Conservation (phyloP, 2,113 vertebrate genomes). For the Irena cyanogastra region DNA sequence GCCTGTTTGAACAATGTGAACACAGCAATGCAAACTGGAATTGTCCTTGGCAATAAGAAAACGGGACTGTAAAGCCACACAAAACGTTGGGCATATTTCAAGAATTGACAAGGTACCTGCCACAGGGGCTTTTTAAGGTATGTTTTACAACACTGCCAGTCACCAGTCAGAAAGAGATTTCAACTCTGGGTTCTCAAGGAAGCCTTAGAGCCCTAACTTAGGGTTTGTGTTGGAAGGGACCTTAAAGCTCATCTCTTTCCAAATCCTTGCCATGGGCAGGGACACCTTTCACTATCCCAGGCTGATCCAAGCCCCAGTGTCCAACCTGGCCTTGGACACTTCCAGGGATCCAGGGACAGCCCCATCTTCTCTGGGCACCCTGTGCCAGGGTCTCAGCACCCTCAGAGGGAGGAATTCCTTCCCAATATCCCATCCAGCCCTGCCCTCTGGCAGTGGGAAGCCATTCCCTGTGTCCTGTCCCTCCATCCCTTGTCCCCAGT, state of each 20-base stretch:
- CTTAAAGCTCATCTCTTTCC: fast-evolving
- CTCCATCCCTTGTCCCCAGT: background rate
- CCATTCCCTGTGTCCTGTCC: background rate
- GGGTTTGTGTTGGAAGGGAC: background rate
- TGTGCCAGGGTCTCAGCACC: background rate
- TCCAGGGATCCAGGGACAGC: background rate
- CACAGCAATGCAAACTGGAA: background rate
- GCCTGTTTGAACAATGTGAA: background rate
- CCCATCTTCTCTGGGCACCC: background rate
- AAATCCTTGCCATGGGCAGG: background rate
- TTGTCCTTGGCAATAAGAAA: background rate
- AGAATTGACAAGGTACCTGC: background rate
- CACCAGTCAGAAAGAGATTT: background rate
- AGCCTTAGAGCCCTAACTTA: background rate
- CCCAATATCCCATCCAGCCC: background rate
- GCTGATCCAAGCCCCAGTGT: background rate
- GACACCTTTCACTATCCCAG: background rate
- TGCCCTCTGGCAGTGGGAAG: background rate
- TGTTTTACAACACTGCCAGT: background rate
- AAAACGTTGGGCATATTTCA: background rate
- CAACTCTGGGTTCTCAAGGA: background rate
- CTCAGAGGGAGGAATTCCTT: fast-evolving
- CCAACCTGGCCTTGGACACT: background rate
- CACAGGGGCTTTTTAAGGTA: too few species aligned
- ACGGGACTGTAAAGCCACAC: background rate